A percentile compares a stretch with the other conserved stretches of the same genome.
These are phyloP conservation scores for Syrmaticus mikado DNA, from an alignment of 2,113 vertebrate species.

Conservation along the genomic window DNA sequence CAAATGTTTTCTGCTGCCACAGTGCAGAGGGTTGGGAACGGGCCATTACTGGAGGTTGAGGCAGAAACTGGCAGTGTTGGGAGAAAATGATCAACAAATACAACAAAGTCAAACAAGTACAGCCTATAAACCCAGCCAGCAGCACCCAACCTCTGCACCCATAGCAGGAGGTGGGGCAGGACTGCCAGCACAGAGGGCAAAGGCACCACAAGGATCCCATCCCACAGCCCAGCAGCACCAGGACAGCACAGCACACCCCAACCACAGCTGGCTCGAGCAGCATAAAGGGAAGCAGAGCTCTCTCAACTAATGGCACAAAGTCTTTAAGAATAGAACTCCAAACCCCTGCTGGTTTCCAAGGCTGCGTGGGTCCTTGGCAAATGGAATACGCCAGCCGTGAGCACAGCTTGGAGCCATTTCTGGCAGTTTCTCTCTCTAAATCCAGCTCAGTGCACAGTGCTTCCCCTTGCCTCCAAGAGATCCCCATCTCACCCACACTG, in stretches of 20 bases:
- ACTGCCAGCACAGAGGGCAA: background rate
- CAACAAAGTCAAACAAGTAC: background rate
- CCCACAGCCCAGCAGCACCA: background rate
- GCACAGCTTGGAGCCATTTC: background rate
- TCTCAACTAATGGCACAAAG: background rate
- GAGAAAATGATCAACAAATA: too few relatives aligned
- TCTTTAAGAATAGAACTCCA: background rate
- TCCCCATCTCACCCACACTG: background rate
- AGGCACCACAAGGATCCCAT: rapidly evolving
- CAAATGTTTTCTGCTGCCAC: background rate
- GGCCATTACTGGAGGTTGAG: too few relatives aligned
- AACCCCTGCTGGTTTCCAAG: background rate
- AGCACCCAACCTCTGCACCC: background rate
- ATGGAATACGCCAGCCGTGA: background rate
- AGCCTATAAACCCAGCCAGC: background rate
- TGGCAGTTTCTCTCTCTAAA: background rate
- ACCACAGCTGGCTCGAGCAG: background rate
- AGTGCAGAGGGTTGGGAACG: too few relatives aligned
- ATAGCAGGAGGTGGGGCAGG: background rate
- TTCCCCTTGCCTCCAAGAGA: background rate
- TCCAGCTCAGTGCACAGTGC: background rate
- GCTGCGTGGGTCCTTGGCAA: background rate
- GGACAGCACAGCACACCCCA: background rate
- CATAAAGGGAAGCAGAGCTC: background rate
- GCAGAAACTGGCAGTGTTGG: background rate